Conservation (phyloP, 2,888 invertebrate genomes). For the Linyphia triangularis region DNA sequence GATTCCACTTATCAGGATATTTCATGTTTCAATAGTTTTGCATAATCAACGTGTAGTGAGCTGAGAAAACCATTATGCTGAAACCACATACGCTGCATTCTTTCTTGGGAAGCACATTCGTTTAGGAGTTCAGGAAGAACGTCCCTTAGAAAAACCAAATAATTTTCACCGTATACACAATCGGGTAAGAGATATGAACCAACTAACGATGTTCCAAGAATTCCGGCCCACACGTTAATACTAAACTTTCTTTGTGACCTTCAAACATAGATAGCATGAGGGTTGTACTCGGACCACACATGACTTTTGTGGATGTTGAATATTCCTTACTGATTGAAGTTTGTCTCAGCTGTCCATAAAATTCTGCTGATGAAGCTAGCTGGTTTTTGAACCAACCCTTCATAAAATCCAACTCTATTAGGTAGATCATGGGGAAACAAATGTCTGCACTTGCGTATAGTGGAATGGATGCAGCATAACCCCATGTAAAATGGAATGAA, state of each 20-base stretch:
- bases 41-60: neutral
- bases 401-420: neutral
- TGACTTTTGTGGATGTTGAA: neutral
- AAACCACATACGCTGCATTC: neutral
- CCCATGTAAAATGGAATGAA: neutral
- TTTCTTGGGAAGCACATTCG: neutral
- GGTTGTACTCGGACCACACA: neutral
- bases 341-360: neutral
- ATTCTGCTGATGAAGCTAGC: neutral
- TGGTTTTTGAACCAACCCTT: conserved; percentile 22
- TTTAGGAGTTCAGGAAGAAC: neutral
- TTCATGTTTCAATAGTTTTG: neutral
- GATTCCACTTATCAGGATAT: neutral
- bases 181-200: neutral
- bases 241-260: neutral
- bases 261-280: no score
- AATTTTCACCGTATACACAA: neutral
- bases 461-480: neutral
- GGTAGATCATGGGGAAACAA: neutral
- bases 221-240: neutral
- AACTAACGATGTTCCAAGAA: neutral
- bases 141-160: neutral
- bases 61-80: neutral
- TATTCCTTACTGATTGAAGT: neutral
- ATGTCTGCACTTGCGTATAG: neutral